Evolutionary conservation across 2,888 invertebrate species (phyloP).

Genomic region (Catonia carolina): DNA sequence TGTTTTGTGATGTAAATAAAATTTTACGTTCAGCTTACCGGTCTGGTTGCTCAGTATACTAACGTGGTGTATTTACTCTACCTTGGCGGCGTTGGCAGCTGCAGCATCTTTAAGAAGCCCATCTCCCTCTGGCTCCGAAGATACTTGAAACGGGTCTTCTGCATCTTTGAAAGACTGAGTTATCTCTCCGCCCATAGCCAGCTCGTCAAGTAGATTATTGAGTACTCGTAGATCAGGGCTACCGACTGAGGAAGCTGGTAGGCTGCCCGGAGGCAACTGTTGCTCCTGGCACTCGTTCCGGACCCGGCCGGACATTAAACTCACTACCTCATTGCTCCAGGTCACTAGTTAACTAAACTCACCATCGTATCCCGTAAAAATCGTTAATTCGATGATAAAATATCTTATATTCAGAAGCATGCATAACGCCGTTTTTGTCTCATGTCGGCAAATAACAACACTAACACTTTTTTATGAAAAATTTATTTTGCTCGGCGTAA

Average conservation of each 20-base stretch:
- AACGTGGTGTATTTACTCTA: conserved; percentile 1
- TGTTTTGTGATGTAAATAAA: too few relatives aligned
- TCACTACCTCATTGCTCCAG: background rate
- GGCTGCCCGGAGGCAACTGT: background rate
- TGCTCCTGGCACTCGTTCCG: background rate
- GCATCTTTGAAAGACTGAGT: conserved; percentile 11
- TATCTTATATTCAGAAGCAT: too few relatives aligned
- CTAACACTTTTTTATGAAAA: too few relatives aligned
- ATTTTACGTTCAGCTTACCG: conserved; percentile 24
- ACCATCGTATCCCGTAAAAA: background rate
- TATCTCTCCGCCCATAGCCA: conserved; percentile 28
- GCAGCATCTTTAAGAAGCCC: background rate
- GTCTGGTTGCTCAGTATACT: conserved; percentile 15
- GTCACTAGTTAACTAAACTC: background rate
- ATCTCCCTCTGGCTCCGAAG: conserved; percentile 10
- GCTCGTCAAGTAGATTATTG: conserved; percentile 23
- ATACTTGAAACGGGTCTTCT: background rate
- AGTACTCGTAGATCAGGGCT: conserved; percentile 24
- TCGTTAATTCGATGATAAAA: too few relatives aligned
- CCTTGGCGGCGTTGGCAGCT: background rate
- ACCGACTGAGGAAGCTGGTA: conserved; percentile 11
- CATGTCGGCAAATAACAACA: too few relatives aligned
- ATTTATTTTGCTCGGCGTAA: too few relatives aligned
- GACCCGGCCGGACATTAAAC: background rate
- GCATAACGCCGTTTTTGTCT: too few relatives aligned